phyloP scores from a whole-genome alignment of 2,113 vertebrate genomes.

The Dicrurus megarhynchus region DNA sequence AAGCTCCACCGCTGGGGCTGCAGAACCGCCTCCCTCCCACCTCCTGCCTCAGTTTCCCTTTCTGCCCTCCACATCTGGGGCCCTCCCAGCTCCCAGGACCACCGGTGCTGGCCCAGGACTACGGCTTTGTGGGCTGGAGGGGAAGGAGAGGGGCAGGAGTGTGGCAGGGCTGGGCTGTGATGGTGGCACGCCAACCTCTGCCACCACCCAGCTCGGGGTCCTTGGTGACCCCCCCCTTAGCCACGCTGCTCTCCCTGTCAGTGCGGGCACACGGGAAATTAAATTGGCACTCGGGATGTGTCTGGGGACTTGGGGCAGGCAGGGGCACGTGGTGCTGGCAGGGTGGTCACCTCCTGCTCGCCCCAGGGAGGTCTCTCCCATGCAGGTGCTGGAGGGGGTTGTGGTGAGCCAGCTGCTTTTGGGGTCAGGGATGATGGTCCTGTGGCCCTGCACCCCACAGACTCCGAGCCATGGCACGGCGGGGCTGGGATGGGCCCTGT shows the following conservation, averaged over 20 bases:
- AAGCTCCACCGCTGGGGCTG: not conserved
- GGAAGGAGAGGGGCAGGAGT: not conserved
- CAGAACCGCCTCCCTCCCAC: not conserved
- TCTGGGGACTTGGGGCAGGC: not conserved
- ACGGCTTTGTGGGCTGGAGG: rapidly evolving
- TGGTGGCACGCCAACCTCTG: rapidly evolving
- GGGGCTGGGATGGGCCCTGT: not conserved
- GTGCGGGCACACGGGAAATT: not conserved
- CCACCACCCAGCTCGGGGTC: rapidly evolving
- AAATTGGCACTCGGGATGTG: rapidly evolving
- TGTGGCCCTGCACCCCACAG: rapidly evolving
- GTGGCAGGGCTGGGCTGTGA: rapidly evolving
- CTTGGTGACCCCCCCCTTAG: not conserved
- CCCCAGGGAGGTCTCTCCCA: rapidly evolving
- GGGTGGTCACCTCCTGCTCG: rapidly evolving
- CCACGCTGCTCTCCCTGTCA: not conserved
- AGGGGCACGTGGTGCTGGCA: rapidly evolving
- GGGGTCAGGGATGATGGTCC: not conserved
- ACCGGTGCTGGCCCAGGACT: rapidly evolving
- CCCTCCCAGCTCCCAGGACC: not conserved
- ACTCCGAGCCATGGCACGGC: rapidly evolving
- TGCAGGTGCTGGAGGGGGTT: rapidly evolving
- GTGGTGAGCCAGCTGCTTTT: not conserved
- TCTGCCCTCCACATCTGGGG: rapidly evolving
- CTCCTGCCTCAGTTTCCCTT: not conserved